Base-by-base conservation (phyloP, 2,888 invertebrate species). In the Clepsis dumicolana region DNA sequence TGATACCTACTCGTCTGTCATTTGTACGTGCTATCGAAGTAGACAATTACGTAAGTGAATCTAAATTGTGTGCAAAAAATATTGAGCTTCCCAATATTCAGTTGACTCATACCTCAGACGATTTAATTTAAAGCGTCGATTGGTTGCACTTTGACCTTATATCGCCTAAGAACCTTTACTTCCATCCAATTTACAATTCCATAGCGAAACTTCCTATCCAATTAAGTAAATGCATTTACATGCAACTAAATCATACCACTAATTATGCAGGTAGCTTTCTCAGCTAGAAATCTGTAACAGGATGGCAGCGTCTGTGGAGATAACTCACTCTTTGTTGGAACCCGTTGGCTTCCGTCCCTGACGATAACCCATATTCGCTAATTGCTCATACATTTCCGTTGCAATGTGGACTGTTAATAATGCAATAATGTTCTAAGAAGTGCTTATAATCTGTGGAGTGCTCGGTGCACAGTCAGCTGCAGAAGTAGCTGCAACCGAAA, bases 221-320 rank as follows among this genome's bases (percentile, higher is more conserved):
- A 48, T 48, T 48, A 48, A 48, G 48, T 12, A 48, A 48, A 54
- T 18, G 29, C n/a, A 54, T 29, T 29, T 16, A 29, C 7, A 54
- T 52, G 29, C n/a, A 27, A 54, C 54, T 29, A 54, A 54, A 16
- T 54, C 27, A 52, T 48, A 44, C 16, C 8, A 54, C 14, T 29
- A 54, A 54, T 29, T 54, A 54, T 54, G 54, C 54, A 29, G n/a
- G 25, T 18, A 48, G 54, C 54, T 54, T 54, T 53, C 52, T n/a
- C 52, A 7, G 5, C 27, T 29, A 54, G 54, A 54, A 29, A 54
- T 18, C 50, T 12, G 48, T 52, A 54, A 18, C 54, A 54, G 54
- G 54, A 54, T 29, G 54, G 16, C 16, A 1, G 18, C 10, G 52
- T 54, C 54, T 54, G 12, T n/a, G 52, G 2, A 54, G 54, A 27